Base-by-base conservation (phyloP, 2,113 vertebrate genomes). In the Zosterops borbonicus region DNA sequence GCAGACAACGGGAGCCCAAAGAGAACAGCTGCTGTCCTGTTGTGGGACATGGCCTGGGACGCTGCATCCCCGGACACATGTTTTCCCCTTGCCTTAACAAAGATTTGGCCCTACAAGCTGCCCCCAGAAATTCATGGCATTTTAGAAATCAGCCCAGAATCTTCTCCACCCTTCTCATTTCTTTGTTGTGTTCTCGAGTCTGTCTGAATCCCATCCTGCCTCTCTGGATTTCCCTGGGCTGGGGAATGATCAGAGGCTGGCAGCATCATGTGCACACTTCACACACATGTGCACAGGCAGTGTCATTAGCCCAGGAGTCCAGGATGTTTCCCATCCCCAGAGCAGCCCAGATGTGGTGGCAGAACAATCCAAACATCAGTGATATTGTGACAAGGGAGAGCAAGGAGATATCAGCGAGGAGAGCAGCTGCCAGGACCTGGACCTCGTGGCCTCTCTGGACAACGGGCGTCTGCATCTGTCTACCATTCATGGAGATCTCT, bases 251-350 rank as follows among this genome's bases (percentile, higher is more conserved):
- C 47, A 44, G 80, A 69, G 67, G 24, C 16, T 39, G 20, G n/a
- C 2, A 0, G 25, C 47, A n/a, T 47, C 7, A 0, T 0, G 31
- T 27, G 4, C 0, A 4, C 3, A 14, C 31, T 14, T 13, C 50
- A 31, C 63, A 52, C n/a, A 16, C 46, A 17, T 29, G 1, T 64
- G 50, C 19, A 3, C 8, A 0, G 31, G 52, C 18, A 39, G 10
- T 21, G 53, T 42, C 44, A 3, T 4, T 1, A 63, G 17, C 56
- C 12, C 13, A 42, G 47, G 16, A 58, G 11, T 20, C 19, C 9
- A 41, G 53, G 18, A 18, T 0, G 3, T 18, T 44, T 78, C 11
- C 17, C 27, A 31, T 16, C 18, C 53, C 33, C 6, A 9, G 39
- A 53, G 67, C 53, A 58, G 53, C 27, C 8, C 29, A 49, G 67